A percentile compares a stretch with the other conserved stretches of the same genome.
These are phyloP conservation scores for Brachionus koreanus DNA, from an alignment of 1,140 invertebrate genomes.

Conservation along the genomic window DNA sequence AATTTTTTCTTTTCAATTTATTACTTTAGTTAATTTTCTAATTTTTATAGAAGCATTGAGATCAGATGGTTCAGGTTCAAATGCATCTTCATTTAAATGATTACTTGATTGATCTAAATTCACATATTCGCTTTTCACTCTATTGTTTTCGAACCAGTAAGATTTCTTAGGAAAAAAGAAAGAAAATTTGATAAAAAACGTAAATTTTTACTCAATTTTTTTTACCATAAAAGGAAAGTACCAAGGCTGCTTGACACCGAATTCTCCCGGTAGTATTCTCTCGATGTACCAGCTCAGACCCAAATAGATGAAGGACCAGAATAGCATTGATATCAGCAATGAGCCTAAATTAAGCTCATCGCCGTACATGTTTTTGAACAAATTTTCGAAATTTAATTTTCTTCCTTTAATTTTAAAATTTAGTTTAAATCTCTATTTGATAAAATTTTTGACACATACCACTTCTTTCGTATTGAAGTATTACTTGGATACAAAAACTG, in stretches of 20 bases:
- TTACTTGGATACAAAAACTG: conserved; percentile 25
- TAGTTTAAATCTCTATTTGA: background rate
- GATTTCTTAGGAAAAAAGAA: background rate
- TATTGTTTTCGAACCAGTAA: background rate
- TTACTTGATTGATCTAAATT: background rate
- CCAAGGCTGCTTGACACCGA: conserved; percentile 29
- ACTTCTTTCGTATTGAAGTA: conserved; percentile 41
- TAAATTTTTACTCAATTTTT: background rate
- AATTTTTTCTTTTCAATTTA: background rate
- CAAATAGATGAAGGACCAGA: background rate
- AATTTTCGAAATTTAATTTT: background rate
- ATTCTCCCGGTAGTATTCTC: conserved; percentile 25
- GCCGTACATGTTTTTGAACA: conserved; percentile 8
- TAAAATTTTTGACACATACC: background rate
- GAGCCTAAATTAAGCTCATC: conserved; percentile 28
- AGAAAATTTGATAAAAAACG: background rate
- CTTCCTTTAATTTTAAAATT: background rate
- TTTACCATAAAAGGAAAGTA: conserved; percentile 42
- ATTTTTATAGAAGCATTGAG: conserved; percentile 64
- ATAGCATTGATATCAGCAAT: background rate
- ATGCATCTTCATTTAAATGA: background rate
- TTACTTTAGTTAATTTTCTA: conserved; percentile 64
- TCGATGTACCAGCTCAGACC: conserved; percentile 29
- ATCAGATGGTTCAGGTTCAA: conserved; percentile 16
- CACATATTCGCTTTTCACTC: background rate